phyloP scores from a whole-genome alignment of 2,888 invertebrate species.

The Neria commutata region DNA sequence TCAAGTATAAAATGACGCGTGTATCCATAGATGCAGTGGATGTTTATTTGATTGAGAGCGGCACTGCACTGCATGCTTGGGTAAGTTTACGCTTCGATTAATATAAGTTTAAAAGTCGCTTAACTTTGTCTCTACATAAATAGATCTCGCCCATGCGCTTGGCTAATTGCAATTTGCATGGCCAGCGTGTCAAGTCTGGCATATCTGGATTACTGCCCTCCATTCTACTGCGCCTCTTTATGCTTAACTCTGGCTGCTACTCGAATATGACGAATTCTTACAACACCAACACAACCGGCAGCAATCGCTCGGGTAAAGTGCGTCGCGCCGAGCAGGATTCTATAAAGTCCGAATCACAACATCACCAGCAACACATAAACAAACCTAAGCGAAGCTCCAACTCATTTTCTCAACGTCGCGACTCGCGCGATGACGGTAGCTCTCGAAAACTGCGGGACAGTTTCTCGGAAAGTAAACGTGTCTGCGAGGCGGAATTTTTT shows the following conservation, averaged over 20 bases:
- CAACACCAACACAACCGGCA: conserved; percentile 71
- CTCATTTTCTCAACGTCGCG: conserved; percentile 58
- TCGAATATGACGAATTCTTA: conserved; percentile 62
- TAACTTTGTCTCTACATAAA: conserved; percentile 27
- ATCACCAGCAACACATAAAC: conserved; percentile 34
- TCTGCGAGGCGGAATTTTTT: conserved; percentile 55
- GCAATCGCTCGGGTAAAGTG: conserved; percentile 59
- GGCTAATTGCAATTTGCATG: conserved; percentile 94
- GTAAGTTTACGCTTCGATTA: conserved; percentile 53
- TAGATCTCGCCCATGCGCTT: conserved; percentile 84
- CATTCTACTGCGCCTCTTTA: conserved; percentile 72
- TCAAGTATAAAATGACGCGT: conserved; percentile 93
- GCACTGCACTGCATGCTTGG: conserved; percentile 87
- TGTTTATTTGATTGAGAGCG: conserved; percentile 87
- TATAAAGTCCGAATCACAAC: conserved; percentile 50
- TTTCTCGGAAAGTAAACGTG: conserved; percentile 51
- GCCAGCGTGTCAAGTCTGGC: conserved; percentile 87
- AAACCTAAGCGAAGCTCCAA: conserved; percentile 55
- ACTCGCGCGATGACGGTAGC: conserved; percentile 56
- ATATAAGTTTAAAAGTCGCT: neutral
- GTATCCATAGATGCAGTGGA: conserved; percentile 88
- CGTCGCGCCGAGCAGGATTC: conserved; percentile 57
- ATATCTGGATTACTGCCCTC: conserved; percentile 84
- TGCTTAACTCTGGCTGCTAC: conserved; percentile 65
- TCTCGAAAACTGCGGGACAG: conserved; percentile 54